Base-by-base conservation (phyloP, 92 coral and sea anemone species). In the Virgularia gustaviana region DNA sequence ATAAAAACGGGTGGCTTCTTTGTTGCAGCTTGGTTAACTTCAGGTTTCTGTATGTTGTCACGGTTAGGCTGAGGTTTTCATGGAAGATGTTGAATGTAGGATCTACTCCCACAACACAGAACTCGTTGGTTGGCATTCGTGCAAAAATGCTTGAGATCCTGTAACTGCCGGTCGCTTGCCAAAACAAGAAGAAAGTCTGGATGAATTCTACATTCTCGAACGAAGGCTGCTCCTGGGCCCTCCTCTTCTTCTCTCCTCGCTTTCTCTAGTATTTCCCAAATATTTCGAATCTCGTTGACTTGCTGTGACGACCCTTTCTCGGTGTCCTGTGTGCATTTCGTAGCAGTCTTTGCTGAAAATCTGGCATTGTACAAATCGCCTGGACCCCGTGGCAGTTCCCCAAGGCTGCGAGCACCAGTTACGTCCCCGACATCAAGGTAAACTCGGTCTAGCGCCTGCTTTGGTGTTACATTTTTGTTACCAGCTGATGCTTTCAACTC, bases 331-430 rank as follows among this genome's bases (percentile, higher is more conserved):
- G 15, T 47, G 15, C 22, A 12, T 57, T 57, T 3, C 37, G 15
- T 57, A 9, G 53, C 2, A 3, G 15, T 45, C 31, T 57, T 57
- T 57, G 64, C 64, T 3, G 64, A 36, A 29, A 57, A 57, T 57
- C 64, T 57, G 28, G 64, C 64, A 29, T 57, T 57, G 37, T 57
- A 57, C 37, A 57, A 36, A 57, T 57, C 36, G 36, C 37, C 37
- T 28, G 64, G 64, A 28, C 64, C 64, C 64, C 64, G 64, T 57
- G 64, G 64, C 28, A 24, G 64, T 57, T 57, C 12, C 37, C 36
- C 64, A 57, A 27, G 64, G 32, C 37, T 57, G 28, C 36, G 36
- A 2, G 53, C 53, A 2, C 3, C 53, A 3, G 53, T 45, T 24
- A 45, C 53, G 10, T 45, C n/a, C n/a, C n/a, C n/a, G n/a, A n/a